Evolutionary conservation across 1,140 invertebrate species (phyloP).

Genomic region (Cepaea nemoralis): DNA sequence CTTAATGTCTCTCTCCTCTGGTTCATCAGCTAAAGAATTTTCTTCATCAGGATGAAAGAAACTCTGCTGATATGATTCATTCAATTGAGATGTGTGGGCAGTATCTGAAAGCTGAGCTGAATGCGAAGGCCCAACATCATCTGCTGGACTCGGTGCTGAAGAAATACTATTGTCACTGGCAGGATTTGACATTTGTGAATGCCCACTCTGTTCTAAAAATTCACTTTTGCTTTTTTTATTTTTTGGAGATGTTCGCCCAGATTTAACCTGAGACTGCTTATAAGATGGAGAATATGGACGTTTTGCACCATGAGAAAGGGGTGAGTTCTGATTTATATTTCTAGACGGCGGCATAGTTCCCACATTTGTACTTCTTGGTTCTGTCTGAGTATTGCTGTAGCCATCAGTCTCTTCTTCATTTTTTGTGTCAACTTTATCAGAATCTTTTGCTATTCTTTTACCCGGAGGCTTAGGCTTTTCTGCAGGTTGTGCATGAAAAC

Average conservation of each 20-base stretch:
- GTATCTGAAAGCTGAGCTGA: slow-evolving; percentile 11
- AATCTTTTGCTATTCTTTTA: slow-evolving; percentile 15
- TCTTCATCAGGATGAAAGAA: slow-evolving; percentile 29
- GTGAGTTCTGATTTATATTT: slow-evolving; percentile 27
- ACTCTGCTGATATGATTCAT: slow-evolving; percentile 32
- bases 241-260: slow-evolving; percentile 1
- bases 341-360: slow-evolving; percentile 8
- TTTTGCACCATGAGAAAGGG: slow-evolving; percentile 10
- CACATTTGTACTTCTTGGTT: slow-evolving; percentile 36
- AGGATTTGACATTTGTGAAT: slow-evolving; percentile 22
- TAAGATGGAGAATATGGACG: slow-evolving; percentile 28
- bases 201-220: slow-evolving; percentile 15
- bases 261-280: slow-evolving; percentile 13
- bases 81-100: background rate
- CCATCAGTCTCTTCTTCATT: slow-evolving; percentile 30
- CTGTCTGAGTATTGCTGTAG: background rate
- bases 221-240: slow-evolving; percentile 24
- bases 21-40: slow-evolving; percentile 13
- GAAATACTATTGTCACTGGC: slow-evolving; percentile 34
- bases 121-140: slow-evolving; percentile 1
- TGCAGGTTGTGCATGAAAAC: slow-evolving; percentile 46
- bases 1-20: slow-evolving; percentile 31
- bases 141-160: slow-evolving; percentile 34
- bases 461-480: slow-evolving; percentile 32
- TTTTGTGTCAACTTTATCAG: slow-evolving; percentile 13